phyloP scores from a whole-genome alignment of 2,113 vertebrate species.

The Columba livia region DNA sequence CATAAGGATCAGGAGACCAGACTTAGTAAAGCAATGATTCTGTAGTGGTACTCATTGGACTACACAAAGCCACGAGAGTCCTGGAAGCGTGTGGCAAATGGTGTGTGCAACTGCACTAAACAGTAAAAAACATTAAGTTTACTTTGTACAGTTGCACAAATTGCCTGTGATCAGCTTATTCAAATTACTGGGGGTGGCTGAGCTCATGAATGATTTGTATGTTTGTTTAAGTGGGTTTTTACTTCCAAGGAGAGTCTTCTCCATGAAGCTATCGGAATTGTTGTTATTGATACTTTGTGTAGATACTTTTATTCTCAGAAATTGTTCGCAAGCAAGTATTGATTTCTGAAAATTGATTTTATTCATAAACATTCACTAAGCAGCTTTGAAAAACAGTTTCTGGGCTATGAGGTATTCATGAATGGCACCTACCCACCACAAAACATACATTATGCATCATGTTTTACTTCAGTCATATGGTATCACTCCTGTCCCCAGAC shows the following conservation, averaged over 20 bases:
- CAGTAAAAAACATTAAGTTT: background rate
- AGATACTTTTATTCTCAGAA: background rate
- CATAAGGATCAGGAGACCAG: background rate
- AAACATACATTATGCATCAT: accelerated
- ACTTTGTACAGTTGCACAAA: background rate
- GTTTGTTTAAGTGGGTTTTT: background rate
- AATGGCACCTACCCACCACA: background rate
- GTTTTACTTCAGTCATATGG: background rate
- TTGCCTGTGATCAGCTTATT: background rate
- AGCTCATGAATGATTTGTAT: background rate
- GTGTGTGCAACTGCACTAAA: background rate
- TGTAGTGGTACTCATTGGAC: background rate
- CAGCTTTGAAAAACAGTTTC: background rate
- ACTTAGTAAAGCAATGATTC: background rate
- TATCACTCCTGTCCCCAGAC: background rate
- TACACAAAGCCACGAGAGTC: background rate
- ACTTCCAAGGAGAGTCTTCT: background rate
- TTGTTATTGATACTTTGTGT: background rate
- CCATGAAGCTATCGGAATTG: background rate
- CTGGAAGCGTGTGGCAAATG: background rate
- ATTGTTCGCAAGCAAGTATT: background rate
- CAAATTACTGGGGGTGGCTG: background rate
- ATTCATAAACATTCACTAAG: background rate
- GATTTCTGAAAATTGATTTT: background rate
- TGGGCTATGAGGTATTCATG: background rate